Base-by-base conservation (phyloP, 2,888 invertebrate genomes). In the Drosophila engyochracea region DNA sequence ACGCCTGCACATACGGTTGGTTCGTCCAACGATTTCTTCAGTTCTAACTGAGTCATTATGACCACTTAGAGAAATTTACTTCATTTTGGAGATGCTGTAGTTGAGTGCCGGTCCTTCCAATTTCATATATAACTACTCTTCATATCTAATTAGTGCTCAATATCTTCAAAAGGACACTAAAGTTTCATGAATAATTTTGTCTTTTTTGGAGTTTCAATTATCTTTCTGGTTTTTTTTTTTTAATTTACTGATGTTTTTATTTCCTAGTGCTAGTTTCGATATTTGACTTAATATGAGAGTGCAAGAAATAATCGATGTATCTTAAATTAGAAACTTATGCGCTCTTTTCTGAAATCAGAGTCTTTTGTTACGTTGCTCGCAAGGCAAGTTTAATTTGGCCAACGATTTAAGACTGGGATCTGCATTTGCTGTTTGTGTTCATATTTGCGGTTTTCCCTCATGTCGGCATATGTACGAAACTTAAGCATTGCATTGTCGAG, bases 401-500 rank as follows among this genome's bases (percentile, higher is more conserved):
- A 66, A 70, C 70, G 64, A 71, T 76, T 81, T 78, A 70, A 47
- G 53, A 53, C 30, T 51, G 30, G 31, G 37, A 57, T 10, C 52
- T 70, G 79, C 82, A 73, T 67, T 73, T 78, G 81, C 41, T 53
- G 19, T 47, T 33, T 3, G 12, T 28, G 52, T 70, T 58, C 58
- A 51, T 44, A 30, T 52, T 63, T 49, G 16, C 7, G 22, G 47
- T 12, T 22, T 25, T 9, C 28, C 16, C 47, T 9, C 16, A 47
- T 25, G 9, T 31, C 19, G 53, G 19, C 55, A 37, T 51, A 9
- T 59, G 59, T 68, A 68, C 65, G 62, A 78, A 76, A 85, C 82
- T 72, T 79, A 85, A 86, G 84, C 70, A 74, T 84, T 77, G 77
- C 76, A 81, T 73, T 84, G 82, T 82, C 76, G 66, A 78, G 76